Percentiles rank a stretch among this genome's conserved stretches.
Evolutionary conservation across 2,113 vertebrate species (phyloP).

Genomic region (Cheirogaleus medius): DNA sequence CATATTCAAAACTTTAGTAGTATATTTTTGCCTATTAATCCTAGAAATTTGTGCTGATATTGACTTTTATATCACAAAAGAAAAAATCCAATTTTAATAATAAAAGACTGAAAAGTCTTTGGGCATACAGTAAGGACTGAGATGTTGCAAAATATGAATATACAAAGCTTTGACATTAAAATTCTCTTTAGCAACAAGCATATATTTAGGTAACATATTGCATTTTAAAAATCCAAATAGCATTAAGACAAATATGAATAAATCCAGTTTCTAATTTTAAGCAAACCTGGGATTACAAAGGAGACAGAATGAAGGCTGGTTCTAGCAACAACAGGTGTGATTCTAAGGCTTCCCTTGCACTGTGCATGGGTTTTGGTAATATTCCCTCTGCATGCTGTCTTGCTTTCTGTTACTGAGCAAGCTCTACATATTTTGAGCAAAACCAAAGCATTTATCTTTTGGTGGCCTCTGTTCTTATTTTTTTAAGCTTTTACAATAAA

Average conservation of each 20-base stretch:
- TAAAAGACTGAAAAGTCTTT: not conserved
- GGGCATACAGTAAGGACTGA: not conserved
- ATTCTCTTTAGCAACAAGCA: not conserved
- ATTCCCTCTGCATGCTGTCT: not conserved
- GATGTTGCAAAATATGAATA: not conserved
- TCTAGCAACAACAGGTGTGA: not conserved
- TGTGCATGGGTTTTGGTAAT: not conserved
- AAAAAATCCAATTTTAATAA: not conserved
- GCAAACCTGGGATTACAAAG: not conserved
- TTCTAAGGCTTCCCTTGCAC: not conserved
- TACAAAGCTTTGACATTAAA: not conserved
- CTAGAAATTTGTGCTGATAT: not conserved
- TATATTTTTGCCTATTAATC: not conserved
- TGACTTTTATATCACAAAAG: not conserved
- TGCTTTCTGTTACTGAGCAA: not conserved
- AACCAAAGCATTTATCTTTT: not conserved
- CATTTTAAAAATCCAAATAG: not conserved
- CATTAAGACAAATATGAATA: not conserved
- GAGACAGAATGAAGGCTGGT: not conserved
- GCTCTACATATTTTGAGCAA: not conserved
- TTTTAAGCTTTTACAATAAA: not conserved
- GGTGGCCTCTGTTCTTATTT: not conserved
- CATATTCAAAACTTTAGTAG: not conserved
- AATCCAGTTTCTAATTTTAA: slow-evolving; percentile 17
- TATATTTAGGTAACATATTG: not conserved